A percentile compares a stretch with the other conserved stretches of the same genome.
Evolutionary conservation across 2,888 invertebrate species (phyloP).

Genomic region (Nemurella pictetii): DNA sequence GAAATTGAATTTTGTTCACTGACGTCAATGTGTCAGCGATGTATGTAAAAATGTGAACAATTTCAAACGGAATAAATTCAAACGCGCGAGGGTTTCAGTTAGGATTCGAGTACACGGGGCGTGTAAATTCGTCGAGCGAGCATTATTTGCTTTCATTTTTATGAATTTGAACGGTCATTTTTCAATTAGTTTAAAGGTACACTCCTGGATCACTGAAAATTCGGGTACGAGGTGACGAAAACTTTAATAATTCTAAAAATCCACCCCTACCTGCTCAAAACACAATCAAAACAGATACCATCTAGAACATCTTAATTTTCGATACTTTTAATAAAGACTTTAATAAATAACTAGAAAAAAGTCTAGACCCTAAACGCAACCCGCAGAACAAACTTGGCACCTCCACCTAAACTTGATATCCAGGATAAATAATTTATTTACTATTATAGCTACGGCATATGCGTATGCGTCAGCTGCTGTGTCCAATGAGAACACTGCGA

Average conservation of each 20-base stretch:
- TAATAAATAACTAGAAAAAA: not conserved
- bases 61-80: not conserved
- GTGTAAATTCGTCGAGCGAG: not conserved
- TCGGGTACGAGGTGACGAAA: too few relatives aligned
- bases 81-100: not conserved
- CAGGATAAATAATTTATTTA: too few relatives aligned
- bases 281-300: too few relatives aligned
- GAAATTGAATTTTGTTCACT: not conserved
- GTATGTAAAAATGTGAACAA: not conserved
- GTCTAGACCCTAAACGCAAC: not conserved
- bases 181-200: not conserved
- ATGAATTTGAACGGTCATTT: not conserved
- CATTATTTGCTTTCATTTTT: not conserved
- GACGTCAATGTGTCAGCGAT: not conserved
- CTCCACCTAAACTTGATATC: not conserved
- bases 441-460: too few relatives aligned
- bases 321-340: too few relatives aligned
- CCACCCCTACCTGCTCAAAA: too few relatives aligned
- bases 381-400: not conserved
- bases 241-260: too few relatives aligned
- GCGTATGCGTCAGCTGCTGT: too few relatives aligned
- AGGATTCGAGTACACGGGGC: not conserved
- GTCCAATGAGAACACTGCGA: too few relatives aligned
- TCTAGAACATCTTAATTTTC: too few relatives aligned
- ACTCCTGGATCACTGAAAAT: too few relatives aligned